A percentile compares a stretch with the other conserved stretches of the same genome.
phyloP scores from a whole-genome alignment of 2,797 vertebrate genomes.

The Rhyacichthys aspro region DNA sequence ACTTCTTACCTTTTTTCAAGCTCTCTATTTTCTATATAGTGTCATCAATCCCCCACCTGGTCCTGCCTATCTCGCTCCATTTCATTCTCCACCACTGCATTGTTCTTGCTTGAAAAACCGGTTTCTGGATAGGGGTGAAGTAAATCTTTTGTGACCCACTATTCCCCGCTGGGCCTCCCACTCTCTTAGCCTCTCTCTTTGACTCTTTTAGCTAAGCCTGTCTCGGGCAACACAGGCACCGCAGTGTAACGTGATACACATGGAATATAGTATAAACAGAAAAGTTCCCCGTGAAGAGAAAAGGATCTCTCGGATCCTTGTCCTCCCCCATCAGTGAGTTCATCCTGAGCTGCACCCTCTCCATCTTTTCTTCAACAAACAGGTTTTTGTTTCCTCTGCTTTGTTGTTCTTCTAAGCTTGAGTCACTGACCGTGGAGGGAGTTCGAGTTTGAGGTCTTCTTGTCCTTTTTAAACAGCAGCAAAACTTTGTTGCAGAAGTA shows the following conservation, averaged over 20 bases:
- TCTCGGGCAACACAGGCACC: slow-evolving; percentile 48
- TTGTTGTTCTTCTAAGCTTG: slow-evolving; percentile 39
- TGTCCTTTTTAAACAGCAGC: slow-evolving; percentile 21
- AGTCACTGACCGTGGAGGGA: slow-evolving; percentile 26
- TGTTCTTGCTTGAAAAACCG: slow-evolving; percentile 72
- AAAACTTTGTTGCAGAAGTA: background rate
- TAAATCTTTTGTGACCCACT: slow-evolving; percentile 78
- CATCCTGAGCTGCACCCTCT: slow-evolving; percentile 36
- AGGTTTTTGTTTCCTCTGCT: slow-evolving; percentile 54
- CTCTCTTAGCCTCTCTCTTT: slow-evolving; percentile 27
- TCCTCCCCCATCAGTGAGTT: slow-evolving; percentile 39
- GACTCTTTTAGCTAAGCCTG: slow-evolving; percentile 55
- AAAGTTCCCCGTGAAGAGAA: slow-evolving; percentile 58
- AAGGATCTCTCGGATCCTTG: slow-evolving; percentile 19
- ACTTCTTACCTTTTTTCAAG: slow-evolving; percentile 52
- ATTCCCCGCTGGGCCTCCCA: slow-evolving; percentile 62
- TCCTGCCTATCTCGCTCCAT: slow-evolving; percentile 56
- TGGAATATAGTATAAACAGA: slow-evolving; percentile 72
- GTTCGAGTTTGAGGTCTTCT: slow-evolving; percentile 7
- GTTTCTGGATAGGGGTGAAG: slow-evolving; percentile 74
- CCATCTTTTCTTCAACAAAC: slow-evolving; percentile 44
- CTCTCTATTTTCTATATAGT: slow-evolving; percentile 66
- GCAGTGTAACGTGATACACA: slow-evolving; percentile 73
- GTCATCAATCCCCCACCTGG: slow-evolving; percentile 66
- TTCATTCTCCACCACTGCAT: slow-evolving; percentile 57